These are phyloP conservation scores for Lepidochitona cinerea DNA, from an alignment of 2,888 invertebrate species.

Conservation along the genomic window DNA sequence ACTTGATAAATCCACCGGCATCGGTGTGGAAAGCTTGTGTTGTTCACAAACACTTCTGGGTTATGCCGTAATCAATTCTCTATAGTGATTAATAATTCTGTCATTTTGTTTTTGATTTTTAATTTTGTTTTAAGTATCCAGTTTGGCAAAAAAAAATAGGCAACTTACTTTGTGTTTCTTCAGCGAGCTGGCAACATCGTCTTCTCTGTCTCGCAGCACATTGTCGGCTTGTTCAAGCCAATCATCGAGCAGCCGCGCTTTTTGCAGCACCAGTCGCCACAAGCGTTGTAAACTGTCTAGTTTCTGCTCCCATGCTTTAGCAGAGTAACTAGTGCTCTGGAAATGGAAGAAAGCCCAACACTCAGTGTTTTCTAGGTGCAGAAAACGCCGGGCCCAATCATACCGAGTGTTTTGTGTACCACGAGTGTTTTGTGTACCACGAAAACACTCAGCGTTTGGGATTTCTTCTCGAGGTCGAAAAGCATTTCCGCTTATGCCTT, in stretches of 20 bases:
- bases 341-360: slow-evolving; percentile 15
- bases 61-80: no score
- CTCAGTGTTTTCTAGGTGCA: slow-evolving; percentile 5
- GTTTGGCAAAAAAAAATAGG: no score
- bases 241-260: slow-evolving; percentile 84
- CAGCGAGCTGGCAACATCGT: slow-evolving; percentile 55
- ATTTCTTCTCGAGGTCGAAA: background rate
- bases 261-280: slow-evolving; percentile 88
- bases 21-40: no score
- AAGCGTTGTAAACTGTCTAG: slow-evolving; percentile 84
- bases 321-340: slow-evolving; percentile 49
- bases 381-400: background rate
- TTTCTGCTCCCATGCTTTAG: slow-evolving; percentile 73
- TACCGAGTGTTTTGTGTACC: background rate
- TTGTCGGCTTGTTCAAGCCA: slow-evolving; percentile 91
- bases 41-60: no score
- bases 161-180: slow-evolving; percentile 58
- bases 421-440: background rate
- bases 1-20: no score
- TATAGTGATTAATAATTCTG: no score
- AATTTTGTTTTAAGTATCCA: no score
- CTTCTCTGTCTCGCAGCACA: slow-evolving; percentile 77
- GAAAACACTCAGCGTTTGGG: slow-evolving; percentile 7
- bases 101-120: no score
- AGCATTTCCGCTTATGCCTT: background rate